Conservation (phyloP, 2,113 vertebrate genomes). For the Carassius gibelio region DNA sequence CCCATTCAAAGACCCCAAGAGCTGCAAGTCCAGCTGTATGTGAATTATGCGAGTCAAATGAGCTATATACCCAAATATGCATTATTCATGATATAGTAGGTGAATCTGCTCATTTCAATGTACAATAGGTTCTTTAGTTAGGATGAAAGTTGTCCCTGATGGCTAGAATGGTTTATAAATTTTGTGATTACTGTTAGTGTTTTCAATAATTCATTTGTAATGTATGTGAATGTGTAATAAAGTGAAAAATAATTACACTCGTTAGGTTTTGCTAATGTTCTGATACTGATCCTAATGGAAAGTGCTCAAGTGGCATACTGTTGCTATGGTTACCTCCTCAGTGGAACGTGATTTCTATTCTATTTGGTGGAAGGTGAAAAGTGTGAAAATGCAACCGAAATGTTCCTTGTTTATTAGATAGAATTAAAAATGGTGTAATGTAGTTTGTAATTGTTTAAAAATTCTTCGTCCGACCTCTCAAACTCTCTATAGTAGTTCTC, state of each 20-base stretch:
- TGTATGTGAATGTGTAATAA: background rate
- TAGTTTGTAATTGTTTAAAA: too few relatives aligned
- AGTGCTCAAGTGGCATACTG: conserved; percentile 4
- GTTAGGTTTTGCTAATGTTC: background rate
- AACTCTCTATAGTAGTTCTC: background rate
- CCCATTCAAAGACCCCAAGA: background rate
- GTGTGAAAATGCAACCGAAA: background rate
- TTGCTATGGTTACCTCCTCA: background rate
- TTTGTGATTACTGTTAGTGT: background rate
- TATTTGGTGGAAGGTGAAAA: background rate
- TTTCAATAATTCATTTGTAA: background rate
- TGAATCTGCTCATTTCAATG: background rate
- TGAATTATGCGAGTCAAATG: background rate
- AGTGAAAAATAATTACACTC: background rate
- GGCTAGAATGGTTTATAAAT: background rate
- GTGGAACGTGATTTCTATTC: conserved; percentile 6
- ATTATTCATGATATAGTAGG: conserved; percentile 5
- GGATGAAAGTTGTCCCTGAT: background rate
- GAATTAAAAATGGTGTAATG: background rate
- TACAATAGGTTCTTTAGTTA: background rate
- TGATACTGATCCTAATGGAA: background rate
- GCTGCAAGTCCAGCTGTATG: background rate
- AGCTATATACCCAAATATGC: background rate
- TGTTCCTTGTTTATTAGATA: background rate
- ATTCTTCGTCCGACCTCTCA: background rate